Base-by-base conservation (phyloP, 2,888 invertebrate genomes). In the Spisula solida region DNA sequence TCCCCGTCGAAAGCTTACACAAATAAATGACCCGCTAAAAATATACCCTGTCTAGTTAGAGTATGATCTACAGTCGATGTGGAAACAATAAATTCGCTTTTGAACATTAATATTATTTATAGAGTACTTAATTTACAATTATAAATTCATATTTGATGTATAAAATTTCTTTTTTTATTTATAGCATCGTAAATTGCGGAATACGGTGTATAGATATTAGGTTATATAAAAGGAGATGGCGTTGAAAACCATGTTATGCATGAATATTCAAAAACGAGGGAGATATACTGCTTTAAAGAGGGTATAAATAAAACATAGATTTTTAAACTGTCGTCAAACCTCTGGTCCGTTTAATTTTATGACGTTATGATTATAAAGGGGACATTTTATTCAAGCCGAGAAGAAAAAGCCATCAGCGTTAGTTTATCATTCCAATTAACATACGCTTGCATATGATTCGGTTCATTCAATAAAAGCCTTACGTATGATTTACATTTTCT, bases 21-120 rank as follows among this genome's bases (percentile, higher is more conserved):
- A 51, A 51, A 66, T 66, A 66, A 66, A 66, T 66, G 25, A 66
- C n/a, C 25, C 25, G 12, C 31, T 34, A 25, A 75, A 75, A 41
- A 29, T 75, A 31, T 31, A 14, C 12, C 16, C 34, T 14, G 31
- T 75, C 89, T 89, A 80, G 89, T 89, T 89, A 89, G 31, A 6
- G 55, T 0, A 47, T 89, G 86, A 89, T 89, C 83, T 89, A 88
- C 34, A 75, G n/a, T 18, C 29, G 16, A 55, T 18, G 16, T 51
- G 70, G 75, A 80, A 86, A 88, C 88, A 88, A 84, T 90, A 88
- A 90, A 90, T 88, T 84, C 78, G 20, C 31, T 81, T 41, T 16
- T 34, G 55, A 60, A 34, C 88, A 90, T 90, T 56, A 90, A 90
- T 41, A 78, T 83, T 29, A 83, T 90, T 90, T 88, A 90, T 88